These are phyloP conservation scores for Oeneis ivallda DNA, from an alignment of 2,888 invertebrate species.

Conservation along the genomic window DNA sequence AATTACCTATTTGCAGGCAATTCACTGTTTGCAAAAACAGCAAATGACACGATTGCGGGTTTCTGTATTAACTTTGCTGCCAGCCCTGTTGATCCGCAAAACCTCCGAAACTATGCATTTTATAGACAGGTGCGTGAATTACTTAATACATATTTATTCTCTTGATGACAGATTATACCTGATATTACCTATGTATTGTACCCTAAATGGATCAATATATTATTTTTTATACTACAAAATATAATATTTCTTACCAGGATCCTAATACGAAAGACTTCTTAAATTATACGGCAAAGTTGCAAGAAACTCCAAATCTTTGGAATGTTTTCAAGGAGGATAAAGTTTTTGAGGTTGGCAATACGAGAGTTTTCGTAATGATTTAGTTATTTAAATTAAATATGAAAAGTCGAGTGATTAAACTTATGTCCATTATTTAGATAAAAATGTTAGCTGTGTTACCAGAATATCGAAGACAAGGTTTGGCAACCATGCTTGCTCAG, in stretches of 20 bases:
- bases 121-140: conserved; percentile 61
- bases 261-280: conserved; percentile 69
- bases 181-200: no score
- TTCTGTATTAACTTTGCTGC: conserved; percentile 65
- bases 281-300: conserved; percentile 66
- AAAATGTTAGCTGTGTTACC: conserved; percentile 71
- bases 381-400: no score
- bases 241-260: conserved; percentile 51
- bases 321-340: conserved; percentile 59
- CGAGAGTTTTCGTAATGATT: no score
- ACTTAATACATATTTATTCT: no score
- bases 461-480: conserved; percentile 63
- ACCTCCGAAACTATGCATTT: conserved; percentile 63
- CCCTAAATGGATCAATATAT: no score
- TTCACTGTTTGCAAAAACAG: conserved; percentile 56
- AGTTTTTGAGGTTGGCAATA: conserved; percentile 59
- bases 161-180: no score
- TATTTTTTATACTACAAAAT: no score
- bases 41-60: conserved; percentile 58
- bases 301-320: conserved; percentile 74
- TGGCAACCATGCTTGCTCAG: conserved; percentile 61
- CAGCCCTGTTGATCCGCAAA: conserved; percentile 59
- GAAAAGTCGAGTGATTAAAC: neutral
- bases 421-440: conserved; percentile 51
- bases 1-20: conserved; percentile 54